A percentile compares a stretch with the other conserved stretches of the same genome.
Conservation (phyloP, 2,797 vertebrate genomes). For the Sebastes aleutianus region DNA sequence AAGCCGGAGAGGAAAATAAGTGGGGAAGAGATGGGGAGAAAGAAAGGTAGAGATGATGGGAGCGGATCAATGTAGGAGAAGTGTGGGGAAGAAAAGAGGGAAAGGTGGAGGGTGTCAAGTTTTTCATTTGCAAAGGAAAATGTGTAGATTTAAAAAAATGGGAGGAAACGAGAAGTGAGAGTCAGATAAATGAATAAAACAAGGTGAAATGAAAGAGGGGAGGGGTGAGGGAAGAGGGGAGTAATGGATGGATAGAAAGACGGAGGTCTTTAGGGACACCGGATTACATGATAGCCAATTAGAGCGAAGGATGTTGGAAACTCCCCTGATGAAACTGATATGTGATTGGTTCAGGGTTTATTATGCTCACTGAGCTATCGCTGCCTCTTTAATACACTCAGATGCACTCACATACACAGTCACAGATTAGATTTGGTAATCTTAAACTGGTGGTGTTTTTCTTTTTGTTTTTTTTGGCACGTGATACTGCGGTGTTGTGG, state of each 20-base stretch:
- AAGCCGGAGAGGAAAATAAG: background rate
- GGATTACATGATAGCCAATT: constrained; percentile 77
- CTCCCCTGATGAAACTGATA: constrained; percentile 72
- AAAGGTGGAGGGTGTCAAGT: constrained; percentile 11
- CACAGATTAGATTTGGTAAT: constrained; percentile 36
- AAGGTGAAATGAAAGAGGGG: background rate
- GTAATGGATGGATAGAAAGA: constrained; percentile 43
- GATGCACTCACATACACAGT: constrained; percentile 20
- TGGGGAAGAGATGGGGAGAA: background rate
- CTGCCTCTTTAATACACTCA: constrained; percentile 42
- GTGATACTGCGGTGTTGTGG: background rate
- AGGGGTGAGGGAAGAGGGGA: constrained; percentile 3
- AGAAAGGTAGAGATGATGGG: constrained; percentile 2
- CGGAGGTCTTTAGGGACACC: constrained; percentile 49
- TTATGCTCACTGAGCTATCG: constrained; percentile 47
- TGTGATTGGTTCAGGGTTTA: constrained; percentile 71
- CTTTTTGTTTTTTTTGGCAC: background rate
- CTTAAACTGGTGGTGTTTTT: constrained; percentile 3
- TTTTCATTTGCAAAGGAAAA: constrained; percentile 19
- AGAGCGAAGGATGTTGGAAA: constrained; percentile 64
- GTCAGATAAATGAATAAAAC: background rate
- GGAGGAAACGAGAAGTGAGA: background rate
- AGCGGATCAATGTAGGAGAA: constrained; percentile 24
- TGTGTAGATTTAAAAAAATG: background rate
- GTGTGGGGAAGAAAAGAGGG: background rate